Base-by-base conservation (phyloP, 2,888 invertebrate species). In the Lasioglossum leucozonium region DNA sequence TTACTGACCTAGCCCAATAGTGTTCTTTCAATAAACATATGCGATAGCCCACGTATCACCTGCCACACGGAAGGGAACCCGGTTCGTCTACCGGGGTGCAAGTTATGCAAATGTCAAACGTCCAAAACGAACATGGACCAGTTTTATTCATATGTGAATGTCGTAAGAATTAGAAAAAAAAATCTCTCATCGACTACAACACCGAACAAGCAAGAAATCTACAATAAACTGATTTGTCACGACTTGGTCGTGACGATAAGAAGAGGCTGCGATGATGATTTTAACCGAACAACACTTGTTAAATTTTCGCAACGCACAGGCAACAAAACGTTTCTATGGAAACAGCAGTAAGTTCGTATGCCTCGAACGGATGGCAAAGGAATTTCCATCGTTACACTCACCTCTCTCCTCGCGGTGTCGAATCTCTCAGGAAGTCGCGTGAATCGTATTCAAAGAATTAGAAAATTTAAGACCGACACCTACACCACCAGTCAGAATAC, bases 361-460 rank as follows among this genome's bases (percentile, higher is more conserved):
- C 30, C 18, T 16, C 18, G 22, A 67, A 37, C 22, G 67, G 37
- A 37, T 16, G 34, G 26, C 37, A 22, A n/a, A 51, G 30, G 11
- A 3, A 42, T 47, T 6, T 69, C 10, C 13, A 51, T 71, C 22
- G 26, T 13, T 47, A 34, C 8, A 79, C 90, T 92, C 82, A 94
- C 94, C 94, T 93, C 92, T 92, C 91, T 92, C 91, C 90, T 93
- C 89, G 89, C 89, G 86, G 89, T 92, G 92, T 92, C 91, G 91
- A 92, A 91, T 91, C 91, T 92, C 86, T 92, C 92, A 88, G 92
- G 90, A 85, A 92, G 91, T 88, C 90, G 89, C 85, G 89, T 87
- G 90, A 90, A 91, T 92, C 92, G 91, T 92, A 92, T 91, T 91
- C n/a, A 55, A 93, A 92, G 91, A 94, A 94, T 94, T 89, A 93